phyloP scores from a whole-genome alignment of 1,140 invertebrate species.

The Carcinoscorpius rotundicauda region DNA sequence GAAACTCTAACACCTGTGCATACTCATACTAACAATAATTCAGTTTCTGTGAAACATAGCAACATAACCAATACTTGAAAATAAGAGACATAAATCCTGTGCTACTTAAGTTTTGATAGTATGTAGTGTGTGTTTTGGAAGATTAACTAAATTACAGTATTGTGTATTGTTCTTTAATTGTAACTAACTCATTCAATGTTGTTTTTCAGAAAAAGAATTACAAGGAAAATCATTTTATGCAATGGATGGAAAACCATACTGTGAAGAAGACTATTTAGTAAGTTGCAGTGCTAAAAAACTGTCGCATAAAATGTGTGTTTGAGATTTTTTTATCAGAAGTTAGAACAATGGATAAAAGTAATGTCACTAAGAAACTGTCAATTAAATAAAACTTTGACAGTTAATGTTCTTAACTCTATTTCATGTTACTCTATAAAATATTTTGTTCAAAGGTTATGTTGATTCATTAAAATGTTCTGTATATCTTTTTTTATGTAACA shows the following conservation, averaged over 20 bases:
- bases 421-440: too few relatives aligned
- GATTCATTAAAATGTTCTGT: too few relatives aligned
- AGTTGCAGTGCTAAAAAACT: slow-evolving; percentile 24
- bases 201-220: slow-evolving; percentile 50
- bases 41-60: too few relatives aligned
- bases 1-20: too few relatives aligned
- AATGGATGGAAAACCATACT: slow-evolving; percentile 83
- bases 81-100: too few relatives aligned
- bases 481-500: too few relatives aligned
- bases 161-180: not conserved
- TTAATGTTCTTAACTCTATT: not conserved
- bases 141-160: slow-evolving; percentile 1
- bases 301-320: slow-evolving; percentile 4
- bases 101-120: too few relatives aligned
- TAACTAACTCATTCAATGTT: not conserved
- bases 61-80: too few relatives aligned
- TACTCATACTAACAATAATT: too few relatives aligned
- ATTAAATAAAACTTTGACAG: not conserved
- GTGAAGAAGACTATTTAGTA: slow-evolving; percentile 85
- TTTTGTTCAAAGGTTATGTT: too few relatives aligned
- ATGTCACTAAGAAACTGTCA: not conserved
- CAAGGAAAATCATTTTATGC: slow-evolving; percentile 91
- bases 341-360: too few relatives aligned
- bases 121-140: not conserved
- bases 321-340: not conserved